Percentiles rank a stretch among this genome's conserved stretches.
Conservation (phyloP, 2,888 invertebrate species). For the Hermodice carunculata region DNA sequence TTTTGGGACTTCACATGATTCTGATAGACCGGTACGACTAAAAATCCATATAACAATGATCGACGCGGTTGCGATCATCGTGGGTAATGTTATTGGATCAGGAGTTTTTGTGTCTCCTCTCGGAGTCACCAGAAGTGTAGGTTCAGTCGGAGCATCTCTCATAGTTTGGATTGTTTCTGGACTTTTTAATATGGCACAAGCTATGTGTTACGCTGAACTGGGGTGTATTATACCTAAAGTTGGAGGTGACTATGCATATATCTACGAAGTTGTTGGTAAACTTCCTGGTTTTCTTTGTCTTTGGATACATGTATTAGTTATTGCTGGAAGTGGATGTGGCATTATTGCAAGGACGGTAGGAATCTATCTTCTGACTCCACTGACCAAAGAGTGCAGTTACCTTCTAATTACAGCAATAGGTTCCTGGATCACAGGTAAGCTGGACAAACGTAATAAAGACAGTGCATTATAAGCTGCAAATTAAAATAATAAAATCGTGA, state of each 20-base stretch:
- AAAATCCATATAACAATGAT: slow-evolving; percentile 17
- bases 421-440: too few relatives aligned
- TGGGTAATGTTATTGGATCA: slow-evolving; percentile 17
- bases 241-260: slow-evolving; percentile 25
- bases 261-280: slow-evolving; percentile 12
- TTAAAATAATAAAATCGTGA: too few relatives aligned
- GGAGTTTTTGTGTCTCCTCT: slow-evolving; percentile 26
- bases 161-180: slow-evolving; percentile 16
- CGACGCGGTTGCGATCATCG: slow-evolving; percentile 17
- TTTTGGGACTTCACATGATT: too few relatives aligned
- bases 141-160: slow-evolving; percentile 19
- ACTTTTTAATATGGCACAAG: slow-evolving; percentile 15
- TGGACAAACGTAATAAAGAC: too few relatives aligned
- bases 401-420: too few relatives aligned
- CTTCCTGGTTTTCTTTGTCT: slow-evolving; percentile 22
- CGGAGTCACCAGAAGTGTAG: slow-evolving; percentile 14
- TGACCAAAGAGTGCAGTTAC: too few relatives aligned
- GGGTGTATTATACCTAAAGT: slow-evolving; percentile 15
- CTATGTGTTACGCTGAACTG: slow-evolving; percentile 26
- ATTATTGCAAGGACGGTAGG: slow-evolving; percentile 20
- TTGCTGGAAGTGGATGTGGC: slow-evolving; percentile 13
- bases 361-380: slow-evolving; percentile 24
- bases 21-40: too few relatives aligned
- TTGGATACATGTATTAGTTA: slow-evolving; percentile 19
- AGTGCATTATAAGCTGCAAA: too few relatives aligned